Percentiles rank a stretch among this genome's conserved stretches.
These are phyloP conservation scores for Chionomys nivalis DNA, from an alignment of 2,113 vertebrate species.

Conservation along the genomic window DNA sequence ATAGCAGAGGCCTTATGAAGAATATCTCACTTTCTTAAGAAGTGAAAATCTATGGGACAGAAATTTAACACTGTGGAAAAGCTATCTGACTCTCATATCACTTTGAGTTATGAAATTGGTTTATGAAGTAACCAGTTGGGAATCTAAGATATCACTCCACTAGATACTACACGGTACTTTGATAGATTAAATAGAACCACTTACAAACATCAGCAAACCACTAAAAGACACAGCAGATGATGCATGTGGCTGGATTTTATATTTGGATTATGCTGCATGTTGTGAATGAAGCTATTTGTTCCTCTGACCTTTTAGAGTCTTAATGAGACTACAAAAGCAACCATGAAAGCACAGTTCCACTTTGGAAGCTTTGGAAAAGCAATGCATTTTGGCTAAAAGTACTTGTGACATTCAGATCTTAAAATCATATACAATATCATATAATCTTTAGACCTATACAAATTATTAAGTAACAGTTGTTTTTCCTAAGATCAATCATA, in stretches of 20 bases:
- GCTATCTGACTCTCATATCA: background rate
- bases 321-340: constrained; percentile 63
- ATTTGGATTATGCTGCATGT: constrained; percentile 24
- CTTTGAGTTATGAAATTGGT: constrained; percentile 44
- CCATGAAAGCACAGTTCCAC: constrained; percentile 59
- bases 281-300: constrained; percentile 50
- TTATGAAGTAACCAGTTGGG: constrained; percentile 13
- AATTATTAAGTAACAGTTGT: constrained; percentile 56
- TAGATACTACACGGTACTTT: background rate
- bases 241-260: background rate
- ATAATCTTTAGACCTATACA: constrained; percentile 45
- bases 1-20: constrained; percentile 2
- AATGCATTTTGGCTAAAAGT: constrained; percentile 63
- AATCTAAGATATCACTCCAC: constrained; percentile 1
- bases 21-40: background rate
- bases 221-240: background rate
- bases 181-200: constrained; percentile 11
- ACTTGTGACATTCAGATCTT: constrained; percentile 63
- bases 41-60: background rate
- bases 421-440: constrained; percentile 25
- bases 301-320: constrained; percentile 67
- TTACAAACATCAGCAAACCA: background rate
- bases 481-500: background rate
- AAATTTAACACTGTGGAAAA: constrained; percentile 1
- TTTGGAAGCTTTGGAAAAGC: constrained; percentile 59